A percentile compares a stretch with the other conserved stretches of the same genome.
Evolutionary conservation across 2,797 vertebrate species (phyloP).

Genomic region (Hydrolagus colliei): DNA sequence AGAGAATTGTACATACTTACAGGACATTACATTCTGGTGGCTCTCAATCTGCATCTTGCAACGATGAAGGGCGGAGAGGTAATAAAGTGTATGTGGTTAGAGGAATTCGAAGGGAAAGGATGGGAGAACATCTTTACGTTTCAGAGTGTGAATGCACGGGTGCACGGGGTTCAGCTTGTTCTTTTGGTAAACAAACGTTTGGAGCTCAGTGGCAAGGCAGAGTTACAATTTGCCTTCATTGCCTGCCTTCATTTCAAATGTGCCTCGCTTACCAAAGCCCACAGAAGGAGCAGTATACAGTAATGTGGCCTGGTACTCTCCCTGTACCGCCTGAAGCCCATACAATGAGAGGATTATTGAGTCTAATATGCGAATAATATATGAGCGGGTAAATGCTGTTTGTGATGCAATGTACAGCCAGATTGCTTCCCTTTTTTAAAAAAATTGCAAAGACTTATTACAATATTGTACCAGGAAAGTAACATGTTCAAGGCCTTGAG

Average conservation of each 20-base stretch:
- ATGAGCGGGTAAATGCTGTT: too few species aligned
- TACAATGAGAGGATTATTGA: too few species aligned
- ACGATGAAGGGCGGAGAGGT: background rate
- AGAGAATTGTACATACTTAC: background rate
- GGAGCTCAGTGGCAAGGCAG: background rate
- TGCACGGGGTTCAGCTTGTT: background rate
- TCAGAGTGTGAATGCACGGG: too few species aligned
- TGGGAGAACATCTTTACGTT: background rate
- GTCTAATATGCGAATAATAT: too few species aligned
- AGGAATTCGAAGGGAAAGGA: background rate
- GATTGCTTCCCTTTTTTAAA: too few species aligned
- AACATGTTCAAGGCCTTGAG: too few species aligned
- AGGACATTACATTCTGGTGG: background rate
- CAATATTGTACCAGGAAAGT: too few species aligned
- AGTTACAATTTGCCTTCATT: background rate
- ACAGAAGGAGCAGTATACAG: too few species aligned
- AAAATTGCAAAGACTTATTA: too few species aligned
- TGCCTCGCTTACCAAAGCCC: background rate
- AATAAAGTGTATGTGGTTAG: background rate
- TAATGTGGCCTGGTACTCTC: background rate
- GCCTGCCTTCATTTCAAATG: background rate
- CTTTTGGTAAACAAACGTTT: background rate
- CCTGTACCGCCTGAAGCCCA: background rate
- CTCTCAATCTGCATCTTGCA: conserved; percentile 7
- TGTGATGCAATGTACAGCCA: too few species aligned